A percentile compares a stretch with the other conserved stretches of the same genome.
Conservation (phyloP, 2,888 invertebrate species). For the Pegoplata infirma region DNA sequence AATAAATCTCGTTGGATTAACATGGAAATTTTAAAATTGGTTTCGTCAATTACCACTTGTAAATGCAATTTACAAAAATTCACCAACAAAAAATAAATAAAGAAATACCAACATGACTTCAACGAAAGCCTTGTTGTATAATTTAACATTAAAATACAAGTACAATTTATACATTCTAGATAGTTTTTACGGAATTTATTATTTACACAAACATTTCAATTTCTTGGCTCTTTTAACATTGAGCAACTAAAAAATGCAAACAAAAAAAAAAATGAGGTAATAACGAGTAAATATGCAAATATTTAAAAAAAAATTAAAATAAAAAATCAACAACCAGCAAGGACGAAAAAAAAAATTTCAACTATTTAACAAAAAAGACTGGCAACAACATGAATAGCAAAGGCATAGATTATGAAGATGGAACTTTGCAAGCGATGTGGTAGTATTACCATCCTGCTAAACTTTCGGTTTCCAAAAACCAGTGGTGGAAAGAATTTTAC, state of each 20-base stretch:
- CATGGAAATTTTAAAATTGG: constrained; percentile 38
- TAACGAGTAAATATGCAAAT: constrained; percentile 60
- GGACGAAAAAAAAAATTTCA: constrained; percentile 28
- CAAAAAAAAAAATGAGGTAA: constrained; percentile 42
- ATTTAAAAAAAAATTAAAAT: too few relatives aligned
- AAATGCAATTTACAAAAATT: constrained; percentile 20
- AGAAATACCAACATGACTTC: too few relatives aligned
- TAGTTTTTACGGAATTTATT: constrained; percentile 16
- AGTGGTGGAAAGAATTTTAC: too few relatives aligned
- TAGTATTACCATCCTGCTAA: too few relatives aligned
- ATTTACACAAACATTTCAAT: constrained; percentile 45
- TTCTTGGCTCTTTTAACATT: constrained; percentile 34
- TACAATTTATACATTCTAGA: too few relatives aligned
- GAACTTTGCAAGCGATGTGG: too few relatives aligned
- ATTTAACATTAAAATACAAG: constrained; percentile 34
- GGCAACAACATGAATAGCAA: constrained; percentile 26
- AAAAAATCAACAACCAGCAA: constrained; percentile 28
- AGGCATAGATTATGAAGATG: too few relatives aligned
- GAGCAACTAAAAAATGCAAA: not conserved
- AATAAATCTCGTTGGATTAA: not conserved
- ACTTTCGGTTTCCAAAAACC: too few relatives aligned
- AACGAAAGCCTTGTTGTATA: constrained; percentile 29
- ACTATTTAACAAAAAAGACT: constrained; percentile 3
- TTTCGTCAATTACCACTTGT: constrained; percentile 36
- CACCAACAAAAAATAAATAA: too few relatives aligned